Percentiles rank a stretch among this genome's conserved stretches.
Evolutionary conservation across 1,140 invertebrate genomes (phyloP).

Genomic region (Nixonia krombeini): DNA sequence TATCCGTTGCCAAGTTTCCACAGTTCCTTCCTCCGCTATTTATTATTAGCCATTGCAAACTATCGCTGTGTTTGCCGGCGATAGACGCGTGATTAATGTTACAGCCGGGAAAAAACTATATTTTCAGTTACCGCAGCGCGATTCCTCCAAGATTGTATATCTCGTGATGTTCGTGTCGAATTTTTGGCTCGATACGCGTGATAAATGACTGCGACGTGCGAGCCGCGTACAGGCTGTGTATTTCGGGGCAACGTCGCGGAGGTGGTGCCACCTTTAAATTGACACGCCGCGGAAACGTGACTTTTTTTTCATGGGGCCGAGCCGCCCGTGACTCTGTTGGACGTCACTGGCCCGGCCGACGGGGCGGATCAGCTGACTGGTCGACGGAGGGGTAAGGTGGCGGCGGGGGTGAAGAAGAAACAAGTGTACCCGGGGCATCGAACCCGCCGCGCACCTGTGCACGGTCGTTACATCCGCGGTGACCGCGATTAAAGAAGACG

Average conservation of each 20-base stretch:
- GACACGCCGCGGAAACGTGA: constrained; percentile 35
- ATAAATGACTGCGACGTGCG: not conserved
- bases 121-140: no score
- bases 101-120: no score
- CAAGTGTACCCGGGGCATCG: constrained; percentile 44
- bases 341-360: constrained; percentile 20
- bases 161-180: no score
- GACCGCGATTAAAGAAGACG: constrained; percentile 44
- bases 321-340: constrained; percentile 48
- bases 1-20: no score
- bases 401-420: constrained; percentile 45
- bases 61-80: no score
- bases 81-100: no score
- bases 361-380: constrained; percentile 7
- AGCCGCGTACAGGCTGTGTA: no score
- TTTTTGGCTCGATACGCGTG: no score
- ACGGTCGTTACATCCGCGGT: constrained; percentile 28
- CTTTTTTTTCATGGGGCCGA: constrained; percentile 39
- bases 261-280: constrained; percentile 22
- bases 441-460: constrained; percentile 47
- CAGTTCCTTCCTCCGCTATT: no score
- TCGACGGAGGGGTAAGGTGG: constrained; percentile 29
- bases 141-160: no score
- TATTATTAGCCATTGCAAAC: no score
- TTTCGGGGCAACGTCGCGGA: constrained; percentile 7